A percentile compares a stretch with the other conserved stretches of the same genome.
Evolutionary conservation across 2,888 invertebrate genomes (phyloP).

Genomic region (Chymomyza amoena): DNA sequence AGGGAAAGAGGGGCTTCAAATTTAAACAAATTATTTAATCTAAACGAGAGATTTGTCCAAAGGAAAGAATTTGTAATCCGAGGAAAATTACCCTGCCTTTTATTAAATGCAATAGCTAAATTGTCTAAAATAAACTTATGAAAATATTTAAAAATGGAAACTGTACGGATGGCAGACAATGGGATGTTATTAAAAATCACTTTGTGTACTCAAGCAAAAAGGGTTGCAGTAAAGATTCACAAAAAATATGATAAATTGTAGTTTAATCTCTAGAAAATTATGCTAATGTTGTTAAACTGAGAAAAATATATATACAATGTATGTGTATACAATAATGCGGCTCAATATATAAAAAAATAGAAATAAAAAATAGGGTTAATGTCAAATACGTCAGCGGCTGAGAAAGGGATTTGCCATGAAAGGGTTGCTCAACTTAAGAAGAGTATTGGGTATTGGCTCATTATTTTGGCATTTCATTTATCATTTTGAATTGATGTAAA

Average conservation of each 20-base stretch:
- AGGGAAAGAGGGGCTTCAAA: too few species aligned
- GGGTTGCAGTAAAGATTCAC: conserved; percentile 27
- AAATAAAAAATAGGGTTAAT: conserved; percentile 22
- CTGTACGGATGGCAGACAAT: neutral
- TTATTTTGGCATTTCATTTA: conserved; percentile 70
- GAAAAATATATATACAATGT: conserved; percentile 29
- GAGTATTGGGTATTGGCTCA: conserved; percentile 37
- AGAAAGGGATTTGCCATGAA: conserved; percentile 19
- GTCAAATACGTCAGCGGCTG: conserved; percentile 31
- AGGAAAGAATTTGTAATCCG: neutral
- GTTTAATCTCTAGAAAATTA: conserved; percentile 68
- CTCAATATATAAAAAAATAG: neutral
- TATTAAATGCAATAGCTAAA: neutral
- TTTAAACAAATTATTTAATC: neutral
- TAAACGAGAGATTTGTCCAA: neutral
- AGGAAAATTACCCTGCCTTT: neutral
- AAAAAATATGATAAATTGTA: conserved; percentile 69
- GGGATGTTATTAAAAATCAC: conserved; percentile 65
- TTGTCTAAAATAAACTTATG: neutral
- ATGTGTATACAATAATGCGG: neutral
- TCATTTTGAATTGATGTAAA: conserved; percentile 64
- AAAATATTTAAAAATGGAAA: neutral
- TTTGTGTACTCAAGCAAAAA: conserved; percentile 54
- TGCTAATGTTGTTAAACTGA: conserved; percentile 49
- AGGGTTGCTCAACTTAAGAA: conserved; percentile 40